phyloP scores from a whole-genome alignment of 2,888 invertebrate species.

The Gasteruption jaculator region DNA sequence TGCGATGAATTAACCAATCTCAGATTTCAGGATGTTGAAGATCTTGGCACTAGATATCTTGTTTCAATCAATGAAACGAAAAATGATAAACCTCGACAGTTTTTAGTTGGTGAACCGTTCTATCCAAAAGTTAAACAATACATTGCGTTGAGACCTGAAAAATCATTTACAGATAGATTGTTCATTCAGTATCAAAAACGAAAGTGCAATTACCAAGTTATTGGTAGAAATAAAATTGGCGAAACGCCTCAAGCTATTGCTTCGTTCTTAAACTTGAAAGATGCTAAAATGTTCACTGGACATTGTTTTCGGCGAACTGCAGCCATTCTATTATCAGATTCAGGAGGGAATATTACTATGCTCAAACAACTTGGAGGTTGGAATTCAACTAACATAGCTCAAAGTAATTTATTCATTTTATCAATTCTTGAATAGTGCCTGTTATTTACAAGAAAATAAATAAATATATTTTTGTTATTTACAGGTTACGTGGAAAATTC shows the following conservation, averaged over 20 bases:
- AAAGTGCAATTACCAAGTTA: constrained; percentile 20
- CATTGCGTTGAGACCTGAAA: constrained; percentile 16
- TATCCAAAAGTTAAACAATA: constrained; percentile 21
- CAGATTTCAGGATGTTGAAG: constrained; percentile 19
- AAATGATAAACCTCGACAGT: constrained; percentile 21
- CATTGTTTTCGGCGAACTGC: constrained; percentile 24
- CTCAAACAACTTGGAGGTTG: constrained; percentile 23
- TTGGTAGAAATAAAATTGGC: constrained; percentile 22
- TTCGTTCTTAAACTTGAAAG: constrained; percentile 16
- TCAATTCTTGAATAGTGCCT: constrained; percentile 5
- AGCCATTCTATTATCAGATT: constrained; percentile 21
- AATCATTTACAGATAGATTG: constrained; percentile 22
- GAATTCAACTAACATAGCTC: constrained; percentile 18
- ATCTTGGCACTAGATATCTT: constrained; percentile 17
- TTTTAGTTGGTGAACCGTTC: constrained; percentile 21
- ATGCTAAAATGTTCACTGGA: constrained; percentile 19
- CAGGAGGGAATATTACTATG: constrained; percentile 19
- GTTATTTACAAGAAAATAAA: not conserved
- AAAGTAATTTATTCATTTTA: constrained; percentile 15
- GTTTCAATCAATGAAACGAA: constrained; percentile 21
- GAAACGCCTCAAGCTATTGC: constrained; percentile 21
- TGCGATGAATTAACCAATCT: constrained; percentile 21
- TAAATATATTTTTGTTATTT: constrained; percentile 3
- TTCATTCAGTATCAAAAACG: constrained; percentile 21
- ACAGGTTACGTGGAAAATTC: constrained; percentile 18